These are phyloP conservation scores for Lepisosteus osseus DNA, from an alignment of 2,113 vertebrate species.

Conservation along the genomic window DNA sequence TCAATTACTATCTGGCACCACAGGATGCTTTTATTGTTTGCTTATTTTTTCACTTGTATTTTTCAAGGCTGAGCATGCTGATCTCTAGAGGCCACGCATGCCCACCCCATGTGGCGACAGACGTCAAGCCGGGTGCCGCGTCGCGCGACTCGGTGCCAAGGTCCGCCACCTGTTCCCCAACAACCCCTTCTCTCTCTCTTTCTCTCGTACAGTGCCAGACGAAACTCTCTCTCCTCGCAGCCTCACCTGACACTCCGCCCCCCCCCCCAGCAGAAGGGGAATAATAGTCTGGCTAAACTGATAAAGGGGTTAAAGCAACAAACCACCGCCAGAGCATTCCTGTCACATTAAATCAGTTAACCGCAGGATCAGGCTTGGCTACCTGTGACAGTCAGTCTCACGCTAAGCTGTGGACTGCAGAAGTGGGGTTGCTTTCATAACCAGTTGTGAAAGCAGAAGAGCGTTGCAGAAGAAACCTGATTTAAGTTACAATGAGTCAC, in stretches of 20 bases:
- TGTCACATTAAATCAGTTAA: conserved; percentile 30
- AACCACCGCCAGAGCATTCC: conserved; percentile 29
- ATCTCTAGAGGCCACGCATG: not conserved
- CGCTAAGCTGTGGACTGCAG: not conserved
- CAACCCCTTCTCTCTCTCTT: too few relatives aligned
- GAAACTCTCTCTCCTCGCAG: not conserved
- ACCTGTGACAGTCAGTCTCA: conserved; percentile 7
- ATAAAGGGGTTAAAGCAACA: not conserved
- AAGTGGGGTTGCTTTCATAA: too few relatives aligned
- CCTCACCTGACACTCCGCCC: not conserved
- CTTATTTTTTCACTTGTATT: too few relatives aligned
- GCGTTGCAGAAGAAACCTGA: too few relatives aligned
- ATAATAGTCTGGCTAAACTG: not conserved
- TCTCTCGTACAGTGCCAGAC: not conserved
- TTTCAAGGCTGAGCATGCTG: not conserved
- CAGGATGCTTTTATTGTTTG: not conserved
- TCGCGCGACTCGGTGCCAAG: not conserved
- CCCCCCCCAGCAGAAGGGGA: not conserved
- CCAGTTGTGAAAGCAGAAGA: too few relatives aligned
- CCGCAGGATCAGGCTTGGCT: conserved; percentile 14
- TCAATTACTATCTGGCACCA: not conserved
- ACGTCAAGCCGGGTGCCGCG: not conserved
- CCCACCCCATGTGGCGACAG: not conserved
- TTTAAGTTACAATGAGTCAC: too few relatives aligned
- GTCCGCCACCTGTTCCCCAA: not conserved